phyloP scores from a whole-genome alignment of 2,888 invertebrate species.

The Ectobius pallidus region DNA sequence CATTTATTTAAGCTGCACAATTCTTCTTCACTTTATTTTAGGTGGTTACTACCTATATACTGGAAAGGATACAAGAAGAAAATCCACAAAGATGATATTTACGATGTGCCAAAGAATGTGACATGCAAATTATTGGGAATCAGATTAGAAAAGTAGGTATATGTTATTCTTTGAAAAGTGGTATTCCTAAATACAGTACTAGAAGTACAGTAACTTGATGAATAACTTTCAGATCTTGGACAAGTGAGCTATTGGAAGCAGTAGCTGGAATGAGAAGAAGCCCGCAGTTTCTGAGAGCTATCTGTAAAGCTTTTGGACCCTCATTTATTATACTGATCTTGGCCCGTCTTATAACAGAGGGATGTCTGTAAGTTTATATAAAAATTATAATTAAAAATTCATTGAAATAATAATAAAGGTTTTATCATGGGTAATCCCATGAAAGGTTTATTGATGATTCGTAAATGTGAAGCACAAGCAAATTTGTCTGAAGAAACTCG shows the following conservation, averaged over 20 bases:
- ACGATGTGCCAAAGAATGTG: background rate
- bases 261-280: conserved; percentile 10
- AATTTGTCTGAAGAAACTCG: too few relatives aligned
- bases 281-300: conserved; percentile 25
- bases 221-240: conserved; percentile 34
- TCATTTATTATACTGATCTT: conserved; percentile 12
- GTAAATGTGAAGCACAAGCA: too few relatives aligned
- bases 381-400: background rate
- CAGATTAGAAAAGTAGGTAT: background rate
- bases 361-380: conserved; percentile 26
- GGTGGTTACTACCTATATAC: background rate
- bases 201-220: too few relatives aligned
- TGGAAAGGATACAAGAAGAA: background rate
- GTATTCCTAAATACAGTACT: too few relatives aligned
- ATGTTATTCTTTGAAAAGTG: too few relatives aligned
- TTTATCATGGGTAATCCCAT: too few relatives aligned
- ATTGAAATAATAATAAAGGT: too few relatives aligned
- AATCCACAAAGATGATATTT: background rate
- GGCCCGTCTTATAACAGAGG: conserved; percentile 24
- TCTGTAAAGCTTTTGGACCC: conserved; percentile 33
- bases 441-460: too few relatives aligned
- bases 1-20: too few relatives aligned
- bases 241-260: conserved; percentile 26
- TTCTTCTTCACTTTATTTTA: too few relatives aligned
- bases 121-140: background rate